Conservation (phyloP, 2,888 invertebrate species). For the Eurytoma californica region DNA sequence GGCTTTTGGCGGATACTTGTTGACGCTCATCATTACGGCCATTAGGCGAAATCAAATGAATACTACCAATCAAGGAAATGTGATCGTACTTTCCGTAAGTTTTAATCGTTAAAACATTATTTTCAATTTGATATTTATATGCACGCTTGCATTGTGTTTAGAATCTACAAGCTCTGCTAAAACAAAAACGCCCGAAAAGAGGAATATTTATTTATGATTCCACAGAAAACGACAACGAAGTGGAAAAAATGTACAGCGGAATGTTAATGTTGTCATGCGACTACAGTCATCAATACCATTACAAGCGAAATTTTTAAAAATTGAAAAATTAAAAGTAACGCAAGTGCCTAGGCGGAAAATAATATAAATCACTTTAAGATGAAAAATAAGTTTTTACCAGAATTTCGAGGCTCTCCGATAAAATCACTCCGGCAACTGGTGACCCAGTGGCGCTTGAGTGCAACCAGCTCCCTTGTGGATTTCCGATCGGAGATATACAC, state of each 20-base stretch:
- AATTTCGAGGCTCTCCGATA: too few relatives aligned
- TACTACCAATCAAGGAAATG: conserved; percentile 64
- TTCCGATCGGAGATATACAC: conserved; percentile 28
- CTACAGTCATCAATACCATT: conserved; percentile 53
- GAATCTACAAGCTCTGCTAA: conserved; percentile 62
- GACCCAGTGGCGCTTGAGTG: not conserved
- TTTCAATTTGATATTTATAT: not conserved
- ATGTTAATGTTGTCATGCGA: conserved; percentile 70
- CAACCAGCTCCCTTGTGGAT: not conserved
- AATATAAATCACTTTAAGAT: too few relatives aligned
- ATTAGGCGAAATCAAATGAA: conserved; percentile 79
- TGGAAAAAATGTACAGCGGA: conserved; percentile 68
- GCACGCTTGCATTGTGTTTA: conserved; percentile 27
- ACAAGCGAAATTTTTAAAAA: too few relatives aligned
- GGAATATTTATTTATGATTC: conserved; percentile 61
- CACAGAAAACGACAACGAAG: conserved; percentile 64
- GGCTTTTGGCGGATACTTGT: conserved; percentile 89
- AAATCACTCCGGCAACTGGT: too few relatives aligned
- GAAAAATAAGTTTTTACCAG: too few relatives aligned
- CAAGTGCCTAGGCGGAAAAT: too few relatives aligned
- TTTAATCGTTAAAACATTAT: not conserved
- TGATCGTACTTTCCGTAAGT: conserved; percentile 71
- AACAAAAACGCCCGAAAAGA: conserved; percentile 67
- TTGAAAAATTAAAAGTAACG: too few relatives aligned
- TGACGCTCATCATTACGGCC: conserved; percentile 86